Evolutionary conservation across 2,888 invertebrate species (phyloP).

Genomic region (Apamea sordens): DNA sequence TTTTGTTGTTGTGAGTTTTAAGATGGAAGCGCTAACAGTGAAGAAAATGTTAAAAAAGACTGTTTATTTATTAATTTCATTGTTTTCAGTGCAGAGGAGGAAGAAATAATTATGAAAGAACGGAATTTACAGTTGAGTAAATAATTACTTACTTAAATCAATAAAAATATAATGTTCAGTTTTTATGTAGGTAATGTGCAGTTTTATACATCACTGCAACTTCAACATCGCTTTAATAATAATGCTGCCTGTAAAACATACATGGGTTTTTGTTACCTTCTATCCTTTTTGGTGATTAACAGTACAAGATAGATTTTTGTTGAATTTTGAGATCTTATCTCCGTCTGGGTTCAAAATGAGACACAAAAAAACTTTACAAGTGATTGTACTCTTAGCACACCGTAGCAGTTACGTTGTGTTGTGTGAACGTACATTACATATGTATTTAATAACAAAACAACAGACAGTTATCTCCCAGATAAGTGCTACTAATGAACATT

Average conservation of each 20-base stretch:
- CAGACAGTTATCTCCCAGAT: slow-evolving; percentile 44
- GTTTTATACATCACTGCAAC: not conserved
- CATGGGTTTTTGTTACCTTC: not conserved
- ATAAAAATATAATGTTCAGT: no score
- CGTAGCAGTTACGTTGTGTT: slow-evolving; percentile 26
- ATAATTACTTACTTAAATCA: not conserved
- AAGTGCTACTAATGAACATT: slow-evolving; percentile 63
- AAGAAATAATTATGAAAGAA: not conserved
- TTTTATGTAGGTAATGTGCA: not conserved
- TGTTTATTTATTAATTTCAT: not conserved
- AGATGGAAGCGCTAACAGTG: not conserved
- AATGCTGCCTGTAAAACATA: not conserved
- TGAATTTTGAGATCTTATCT: slow-evolving; percentile 20
- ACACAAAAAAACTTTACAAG: slow-evolving; percentile 33
- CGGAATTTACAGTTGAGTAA: not conserved
- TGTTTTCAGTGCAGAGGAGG: not conserved
- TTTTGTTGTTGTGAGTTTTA: slow-evolving; percentile 9
- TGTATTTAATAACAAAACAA: slow-evolving; percentile 45
- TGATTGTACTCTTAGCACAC: slow-evolving; percentile 31
- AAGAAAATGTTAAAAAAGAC: not conserved
- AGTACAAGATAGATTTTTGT: not conserved
- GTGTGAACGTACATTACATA: slow-evolving; percentile 24
- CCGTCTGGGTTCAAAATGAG: slow-evolving; percentile 1
- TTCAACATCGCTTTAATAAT: not conserved
- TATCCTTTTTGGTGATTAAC: slow-evolving; percentile 1